Base-by-base conservation (phyloP, 1,140 invertebrate species). In the Hycleus cichorii region DNA sequence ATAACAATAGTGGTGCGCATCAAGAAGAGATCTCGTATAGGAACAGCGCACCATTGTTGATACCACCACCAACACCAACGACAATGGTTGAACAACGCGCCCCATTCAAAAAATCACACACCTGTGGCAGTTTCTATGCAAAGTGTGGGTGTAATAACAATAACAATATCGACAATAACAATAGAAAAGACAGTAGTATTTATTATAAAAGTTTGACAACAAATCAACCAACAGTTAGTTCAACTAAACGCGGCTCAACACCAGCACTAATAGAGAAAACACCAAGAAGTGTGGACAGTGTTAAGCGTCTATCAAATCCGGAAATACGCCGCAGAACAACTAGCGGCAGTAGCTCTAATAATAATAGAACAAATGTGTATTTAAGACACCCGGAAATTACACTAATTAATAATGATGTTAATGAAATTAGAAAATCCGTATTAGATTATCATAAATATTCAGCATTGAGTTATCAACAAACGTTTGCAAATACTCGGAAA, bases 121-220 rank as follows among this genome's bases (percentile, higher is more conserved):
- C 67, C 50, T 75, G 73, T 62, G 73, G 72, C 47, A 74, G 72
- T 66, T 61, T 74, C 39, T 75, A 66, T 59, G 70, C 69, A 12
- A 71, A 72, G 60, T 74, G 70, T 59, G 62, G 64, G 46, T 72
- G 71, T 51, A 59, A 62, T 57, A 56, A 69, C 59, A 62, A 67
- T 25, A 47, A 69, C 59, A 62, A 67, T 25, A 47, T 7, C 32
- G 7, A 4, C 48, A 18, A 50, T 32, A 32, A 32, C 7, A 32
- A 32, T 32, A 32, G 7, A 5, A 32, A 32, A 32, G 32, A 32
- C 32, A 32, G 48, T 32, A 32, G 32, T 32, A 5, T 7, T 4
- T 32, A 32, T 32, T 32, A 32, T 32, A 32, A 32, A 32, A 32
- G 32, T 32, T 32, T 32, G 32, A 32, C 32, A 32, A 32, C 32